Evolutionary conservation across 2,113 vertebrate genomes (phyloP).

Genomic region (Hyperoodon ampullatus): DNA sequence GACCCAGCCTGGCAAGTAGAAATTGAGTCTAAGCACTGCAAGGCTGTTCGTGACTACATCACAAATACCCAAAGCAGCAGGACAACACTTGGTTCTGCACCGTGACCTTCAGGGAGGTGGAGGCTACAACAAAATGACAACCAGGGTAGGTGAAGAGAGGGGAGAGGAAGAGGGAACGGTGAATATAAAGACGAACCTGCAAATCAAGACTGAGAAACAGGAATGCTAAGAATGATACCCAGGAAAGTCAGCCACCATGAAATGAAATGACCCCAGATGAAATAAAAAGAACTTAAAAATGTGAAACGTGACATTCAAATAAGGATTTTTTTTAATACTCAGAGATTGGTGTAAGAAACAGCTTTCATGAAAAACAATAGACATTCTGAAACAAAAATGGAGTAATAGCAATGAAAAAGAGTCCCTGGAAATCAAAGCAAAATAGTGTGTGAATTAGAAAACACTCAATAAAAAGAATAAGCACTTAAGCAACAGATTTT

Average conservation of each 20-base stretch:
- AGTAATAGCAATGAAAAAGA: neutral
- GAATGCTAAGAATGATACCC: fast-evolving
- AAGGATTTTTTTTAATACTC: neutral
- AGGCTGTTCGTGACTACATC: fast-evolving
- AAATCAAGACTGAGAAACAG: too few species aligned
- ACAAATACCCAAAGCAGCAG: neutral
- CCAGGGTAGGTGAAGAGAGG: fast-evolving
- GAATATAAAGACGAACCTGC: too few species aligned
- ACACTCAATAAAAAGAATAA: neutral
- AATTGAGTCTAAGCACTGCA: neutral
- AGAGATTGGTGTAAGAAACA: neutral
- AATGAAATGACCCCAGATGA: neutral
- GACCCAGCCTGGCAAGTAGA: neutral
- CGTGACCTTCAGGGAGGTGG: neutral
- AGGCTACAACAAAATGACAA: too few species aligned
- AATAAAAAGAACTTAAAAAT: neutral
- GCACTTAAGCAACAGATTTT: neutral
- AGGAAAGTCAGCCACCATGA: neutral
- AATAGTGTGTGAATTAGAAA: neutral
- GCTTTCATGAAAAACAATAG: neutral
- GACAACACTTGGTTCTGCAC: neutral
- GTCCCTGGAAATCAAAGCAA: neutral
- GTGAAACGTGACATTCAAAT: neutral
- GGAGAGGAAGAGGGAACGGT: too few species aligned
- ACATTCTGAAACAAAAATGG: neutral